Conservation (phyloP, 2,888 invertebrate genomes). For the Diaperis boleti region DNA sequence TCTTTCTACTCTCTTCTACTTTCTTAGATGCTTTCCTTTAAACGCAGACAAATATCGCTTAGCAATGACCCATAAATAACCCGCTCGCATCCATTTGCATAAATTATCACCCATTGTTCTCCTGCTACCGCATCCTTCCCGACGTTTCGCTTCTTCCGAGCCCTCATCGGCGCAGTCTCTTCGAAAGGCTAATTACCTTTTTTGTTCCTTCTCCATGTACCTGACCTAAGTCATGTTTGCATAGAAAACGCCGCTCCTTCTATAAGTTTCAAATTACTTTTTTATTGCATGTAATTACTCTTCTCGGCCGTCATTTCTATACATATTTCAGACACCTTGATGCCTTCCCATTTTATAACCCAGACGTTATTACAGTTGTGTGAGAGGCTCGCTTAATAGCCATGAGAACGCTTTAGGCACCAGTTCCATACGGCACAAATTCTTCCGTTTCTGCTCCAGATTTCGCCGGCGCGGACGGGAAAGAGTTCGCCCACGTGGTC, state of each 20-base stretch:
- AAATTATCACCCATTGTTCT: conserved; percentile 26
- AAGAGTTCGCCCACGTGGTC: conserved; percentile 14
- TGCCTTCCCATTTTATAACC: conserved; percentile 29
- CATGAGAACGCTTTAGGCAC: conserved; percentile 37
- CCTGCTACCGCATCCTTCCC: not conserved
- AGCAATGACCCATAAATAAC: conserved; percentile 27
- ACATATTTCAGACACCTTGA: conserved; percentile 31
- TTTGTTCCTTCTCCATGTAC: conserved; percentile 1
- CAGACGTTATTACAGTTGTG: conserved; percentile 38
- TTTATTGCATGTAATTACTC: conserved; percentile 33
- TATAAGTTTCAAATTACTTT: conserved; percentile 23
- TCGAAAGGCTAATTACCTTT: conserved; percentile 1
- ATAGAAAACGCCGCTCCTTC: conserved; percentile 17
- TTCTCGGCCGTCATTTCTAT: conserved; percentile 15
- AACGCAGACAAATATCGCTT: conserved; percentile 9
- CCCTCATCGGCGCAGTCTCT: not conserved
- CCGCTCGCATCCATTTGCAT: conserved; percentile 23
- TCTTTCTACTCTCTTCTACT: no score
- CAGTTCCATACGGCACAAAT: not conserved
- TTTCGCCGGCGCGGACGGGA: not conserved
- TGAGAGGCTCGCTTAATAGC: conserved; percentile 31
- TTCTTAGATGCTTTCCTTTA: no score
- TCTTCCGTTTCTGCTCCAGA: not conserved
- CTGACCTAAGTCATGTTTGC: conserved; percentile 20
- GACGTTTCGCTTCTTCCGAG: conserved; percentile 9